Conservation (phyloP, 2,113 vertebrate genomes). For the Isurus oxyrinchus region DNA sequence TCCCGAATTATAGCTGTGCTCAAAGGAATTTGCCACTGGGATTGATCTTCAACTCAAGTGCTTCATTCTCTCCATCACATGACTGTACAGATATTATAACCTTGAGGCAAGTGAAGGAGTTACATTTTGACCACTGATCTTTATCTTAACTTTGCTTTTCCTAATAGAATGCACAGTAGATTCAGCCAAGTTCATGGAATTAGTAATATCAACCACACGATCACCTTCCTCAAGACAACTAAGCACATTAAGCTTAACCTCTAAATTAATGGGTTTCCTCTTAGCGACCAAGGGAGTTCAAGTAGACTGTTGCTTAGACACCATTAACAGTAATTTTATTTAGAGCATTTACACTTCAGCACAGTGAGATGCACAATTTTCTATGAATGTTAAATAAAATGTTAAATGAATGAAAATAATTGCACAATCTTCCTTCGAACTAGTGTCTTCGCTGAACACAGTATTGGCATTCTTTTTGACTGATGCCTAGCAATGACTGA, state of each 20-base stretch:
- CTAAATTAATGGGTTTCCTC: not conserved
- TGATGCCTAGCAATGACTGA: no score
- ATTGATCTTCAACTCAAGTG: not conserved
- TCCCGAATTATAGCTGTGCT: not conserved
- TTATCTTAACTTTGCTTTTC: not conserved
- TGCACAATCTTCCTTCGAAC: not conserved
- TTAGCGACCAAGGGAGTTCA: not conserved
- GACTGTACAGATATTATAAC: not conserved
- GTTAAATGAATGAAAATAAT: not conserved
- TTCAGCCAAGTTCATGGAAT: not conserved
- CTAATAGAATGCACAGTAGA: not conserved
- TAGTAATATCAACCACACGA: not conserved
- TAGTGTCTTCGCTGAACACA: not conserved
- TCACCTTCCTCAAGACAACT: not conserved
- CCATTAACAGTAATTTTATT: not conserved
- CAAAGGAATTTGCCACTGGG: not conserved
- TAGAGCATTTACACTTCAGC: not conserved
- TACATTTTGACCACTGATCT: not conserved
- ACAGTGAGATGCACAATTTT: not conserved
- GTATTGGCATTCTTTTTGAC: not conserved
- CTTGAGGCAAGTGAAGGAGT: no score
- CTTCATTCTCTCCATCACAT: not conserved
- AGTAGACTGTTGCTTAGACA: no score
- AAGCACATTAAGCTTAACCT: not conserved
- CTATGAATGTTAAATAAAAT: not conserved